These are phyloP conservation scores for Cepaea hortensis DNA, from an alignment of 2,888 invertebrate genomes.

Conservation along the genomic window DNA sequence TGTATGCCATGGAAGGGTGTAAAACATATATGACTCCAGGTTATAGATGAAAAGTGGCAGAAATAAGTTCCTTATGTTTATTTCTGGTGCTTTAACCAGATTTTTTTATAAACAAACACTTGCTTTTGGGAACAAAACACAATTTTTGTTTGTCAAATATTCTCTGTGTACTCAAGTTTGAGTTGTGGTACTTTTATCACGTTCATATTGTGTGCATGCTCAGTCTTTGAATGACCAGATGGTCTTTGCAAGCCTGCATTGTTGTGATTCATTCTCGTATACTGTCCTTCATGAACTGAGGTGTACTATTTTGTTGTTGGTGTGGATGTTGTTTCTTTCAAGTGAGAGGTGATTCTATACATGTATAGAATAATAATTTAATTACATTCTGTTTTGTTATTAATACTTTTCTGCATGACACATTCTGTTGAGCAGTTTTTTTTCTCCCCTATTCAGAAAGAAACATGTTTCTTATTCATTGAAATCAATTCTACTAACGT, in stretches of 20 bases:
- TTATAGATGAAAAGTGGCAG: background rate
- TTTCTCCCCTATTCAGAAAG: background rate
- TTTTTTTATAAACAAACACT: background rate
- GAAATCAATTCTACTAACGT: background rate
- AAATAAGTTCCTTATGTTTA: background rate
- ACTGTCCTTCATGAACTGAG: background rate
- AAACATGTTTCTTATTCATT: background rate
- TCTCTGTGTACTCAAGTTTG: background rate
- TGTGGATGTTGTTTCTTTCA: background rate
- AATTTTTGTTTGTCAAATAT: too few relatives aligned
- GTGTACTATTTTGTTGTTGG: background rate
- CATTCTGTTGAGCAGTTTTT: background rate
- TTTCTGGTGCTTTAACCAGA: background rate
- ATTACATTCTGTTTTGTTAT: background rate
- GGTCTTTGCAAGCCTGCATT: background rate
- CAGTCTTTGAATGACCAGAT: background rate
- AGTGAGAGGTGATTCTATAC: background rate
- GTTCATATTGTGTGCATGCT: background rate
- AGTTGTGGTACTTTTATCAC: background rate
- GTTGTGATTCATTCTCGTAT: background rate
- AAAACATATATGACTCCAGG: constrained; percentile 48
- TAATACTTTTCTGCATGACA: background rate
- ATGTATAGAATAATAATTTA: too few relatives aligned
- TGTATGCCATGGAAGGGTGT: constrained; percentile 53
- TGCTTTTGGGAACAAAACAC: too few relatives aligned